A percentile compares a stretch with the other conserved stretches of the same genome.
Conservation (phyloP, 2,113 vertebrate species). For the Takifugu bimaculatus region DNA sequence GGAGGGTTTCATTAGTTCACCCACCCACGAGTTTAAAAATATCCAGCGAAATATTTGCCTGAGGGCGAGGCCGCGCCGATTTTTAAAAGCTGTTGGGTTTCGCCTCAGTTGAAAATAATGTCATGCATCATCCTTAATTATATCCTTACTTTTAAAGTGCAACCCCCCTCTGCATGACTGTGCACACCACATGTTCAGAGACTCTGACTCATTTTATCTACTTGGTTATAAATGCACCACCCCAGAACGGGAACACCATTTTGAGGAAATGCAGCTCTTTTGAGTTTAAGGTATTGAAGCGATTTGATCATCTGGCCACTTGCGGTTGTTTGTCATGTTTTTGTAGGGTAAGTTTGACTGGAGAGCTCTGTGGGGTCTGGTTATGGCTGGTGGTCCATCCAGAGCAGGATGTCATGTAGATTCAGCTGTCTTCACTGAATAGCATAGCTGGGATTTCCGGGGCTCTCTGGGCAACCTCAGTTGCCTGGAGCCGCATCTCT, state of each 20-base stretch:
- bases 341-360: background rate
- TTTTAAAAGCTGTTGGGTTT: background rate
- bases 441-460: constrained; percentile 52
- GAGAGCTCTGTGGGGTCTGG: constrained; percentile 5
- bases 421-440: constrained; percentile 61
- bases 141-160: background rate
- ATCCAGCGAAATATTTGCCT: background rate
- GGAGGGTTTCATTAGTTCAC: constrained; percentile 17
- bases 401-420: constrained; percentile 7
- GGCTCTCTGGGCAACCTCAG: constrained; percentile 25
- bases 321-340: no score
- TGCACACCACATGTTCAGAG: background rate
- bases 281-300: no score
- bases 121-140: constrained; percentile 8
- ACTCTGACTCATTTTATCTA: background rate
- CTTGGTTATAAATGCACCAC: no score
- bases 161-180: background rate
- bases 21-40: constrained; percentile 8
- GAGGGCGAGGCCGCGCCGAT: background rate
- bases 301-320: no score
- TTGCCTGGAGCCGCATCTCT: constrained; percentile 23
- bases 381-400: constrained; percentile 9
- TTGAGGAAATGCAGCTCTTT: no score
- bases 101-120: background rate
- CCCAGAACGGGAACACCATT: no score